Conservation (phyloP, 1,140 invertebrate genomes). For the Trachymyrmex septentrionalis region DNA sequence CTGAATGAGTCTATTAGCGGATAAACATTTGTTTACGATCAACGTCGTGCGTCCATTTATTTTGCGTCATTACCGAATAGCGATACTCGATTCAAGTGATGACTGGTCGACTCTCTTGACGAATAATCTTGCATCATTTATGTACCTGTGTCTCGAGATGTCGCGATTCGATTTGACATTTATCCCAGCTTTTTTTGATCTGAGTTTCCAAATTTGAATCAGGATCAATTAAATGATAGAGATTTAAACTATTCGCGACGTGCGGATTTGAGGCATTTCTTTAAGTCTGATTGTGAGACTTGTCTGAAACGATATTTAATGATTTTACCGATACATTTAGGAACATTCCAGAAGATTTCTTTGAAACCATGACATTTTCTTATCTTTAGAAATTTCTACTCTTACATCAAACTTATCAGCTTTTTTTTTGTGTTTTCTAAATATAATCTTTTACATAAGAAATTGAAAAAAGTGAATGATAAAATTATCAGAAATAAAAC, state of each 20-base stretch:
- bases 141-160: neutral
- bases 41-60: constrained; percentile 16
- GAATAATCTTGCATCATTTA: neutral
- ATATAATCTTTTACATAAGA: neutral
- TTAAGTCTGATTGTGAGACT: neutral
- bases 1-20: constrained; percentile 29
- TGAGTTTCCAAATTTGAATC: neutral
- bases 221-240: neutral
- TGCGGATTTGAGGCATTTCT: neutral
- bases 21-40: constrained; percentile 12
- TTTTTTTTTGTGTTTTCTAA: neutral
- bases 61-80: neutral
- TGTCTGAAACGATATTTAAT: neutral
- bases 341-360: neutral
- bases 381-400: neutral
- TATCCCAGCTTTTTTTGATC: neutral
- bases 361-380: neutral
- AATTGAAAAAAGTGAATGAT: neutral
- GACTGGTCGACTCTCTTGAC: neutral
- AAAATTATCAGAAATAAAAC: constrained; percentile 10
- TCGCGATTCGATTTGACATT: neutral
- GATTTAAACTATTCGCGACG: neutral
- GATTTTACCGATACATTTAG: neutral
- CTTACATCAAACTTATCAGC: neutral
- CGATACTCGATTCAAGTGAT: neutral